A percentile compares a stretch with the other conserved stretches of the same genome.
Conservation (phyloP, 2,888 invertebrate genomes). For the Mesoligia furuncula region DNA sequence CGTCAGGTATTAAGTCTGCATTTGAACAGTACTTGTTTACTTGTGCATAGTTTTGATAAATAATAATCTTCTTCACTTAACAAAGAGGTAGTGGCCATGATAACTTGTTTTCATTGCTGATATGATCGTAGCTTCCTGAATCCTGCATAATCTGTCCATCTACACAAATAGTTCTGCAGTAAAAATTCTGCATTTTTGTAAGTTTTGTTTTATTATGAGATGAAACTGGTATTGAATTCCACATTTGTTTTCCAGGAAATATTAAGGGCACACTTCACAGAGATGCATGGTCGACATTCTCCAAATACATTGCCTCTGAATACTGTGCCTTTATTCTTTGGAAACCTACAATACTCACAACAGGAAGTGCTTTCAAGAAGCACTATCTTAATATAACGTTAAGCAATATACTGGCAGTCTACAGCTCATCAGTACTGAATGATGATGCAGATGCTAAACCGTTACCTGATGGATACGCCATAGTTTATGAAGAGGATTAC, state of each 20-base stretch:
- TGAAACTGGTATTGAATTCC: background rate
- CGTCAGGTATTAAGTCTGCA: too few species aligned
- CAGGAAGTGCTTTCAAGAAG: slow-evolving; percentile 85
- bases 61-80: background rate
- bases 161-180: background rate
- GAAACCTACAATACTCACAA: slow-evolving; percentile 86
- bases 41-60: too few species aligned
- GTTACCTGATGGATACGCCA: slow-evolving; percentile 78
- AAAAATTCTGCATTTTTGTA: background rate
- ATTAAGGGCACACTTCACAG: slow-evolving; percentile 87
- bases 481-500: slow-evolving; percentile 76
- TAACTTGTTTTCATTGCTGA: background rate
- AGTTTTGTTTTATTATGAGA: background rate
- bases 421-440: slow-evolving; percentile 79
- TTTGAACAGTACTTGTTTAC: too few species aligned
- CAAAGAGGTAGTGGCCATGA: background rate
- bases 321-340: slow-evolving; percentile 82
- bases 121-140: background rate
- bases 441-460: slow-evolving; percentile 69
- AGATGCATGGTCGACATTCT: slow-evolving; percentile 87
- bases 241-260: slow-evolving; percentile 75
- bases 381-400: slow-evolving; percentile 87
- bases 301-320: slow-evolving; percentile 83
- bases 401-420: slow-evolving; percentile 84
- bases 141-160: background rate